Evolutionary conservation across 2,113 vertebrate genomes (phyloP), one percentile per base, ranked within the genome.

Genomic region (Loxodonta africana): DNA sequence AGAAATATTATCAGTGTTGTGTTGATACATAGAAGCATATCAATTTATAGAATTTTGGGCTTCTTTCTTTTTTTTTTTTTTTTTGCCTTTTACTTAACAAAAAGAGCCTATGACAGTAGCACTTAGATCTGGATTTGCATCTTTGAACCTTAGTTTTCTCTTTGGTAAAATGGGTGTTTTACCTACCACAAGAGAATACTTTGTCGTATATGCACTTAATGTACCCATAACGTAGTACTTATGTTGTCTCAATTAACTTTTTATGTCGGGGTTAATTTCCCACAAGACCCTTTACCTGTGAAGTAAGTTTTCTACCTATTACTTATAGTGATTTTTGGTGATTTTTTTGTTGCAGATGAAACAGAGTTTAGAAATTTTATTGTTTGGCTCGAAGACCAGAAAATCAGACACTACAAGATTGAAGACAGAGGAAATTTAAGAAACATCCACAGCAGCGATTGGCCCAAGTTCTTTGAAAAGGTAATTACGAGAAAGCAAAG

Each of bases 311-410:
- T 67, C 62, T 80, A 6, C 46, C 18, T n/a, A 33, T 4, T 74
- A 28, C 26, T 67, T 92, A 10, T 91, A 46, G 26, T 86, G 60
- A 92, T 67, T 74, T 87, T 73, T 8, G 65, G 8, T 92, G 73
- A 20, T 83, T 0, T 57, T 88, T 65, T 84, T 95, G 44, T 57
- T 26, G 8, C 98, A 99, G 99, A 99, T 99, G 99, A 99, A 97
- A 99, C 99, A 0, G 99, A 99, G 97, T 99, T 99, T 96, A 99
- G 99, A 98, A 99, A 99, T 96, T 99, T 99, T 96, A 99, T 99
- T 25, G 99, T 99, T 93, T 99, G 99, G 99, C 99, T 99, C 1
- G 99, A 99, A 98, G 99, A 99, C 98, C 99, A 99, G 98, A 99
- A 99, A 97, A 99, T 99, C 94, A 97, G 99, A 87, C 99, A 99